These are phyloP conservation scores for Oreonectes daqikongensis DNA, from an alignment of 2,797 vertebrate genomes.

Conservation along the genomic window DNA sequence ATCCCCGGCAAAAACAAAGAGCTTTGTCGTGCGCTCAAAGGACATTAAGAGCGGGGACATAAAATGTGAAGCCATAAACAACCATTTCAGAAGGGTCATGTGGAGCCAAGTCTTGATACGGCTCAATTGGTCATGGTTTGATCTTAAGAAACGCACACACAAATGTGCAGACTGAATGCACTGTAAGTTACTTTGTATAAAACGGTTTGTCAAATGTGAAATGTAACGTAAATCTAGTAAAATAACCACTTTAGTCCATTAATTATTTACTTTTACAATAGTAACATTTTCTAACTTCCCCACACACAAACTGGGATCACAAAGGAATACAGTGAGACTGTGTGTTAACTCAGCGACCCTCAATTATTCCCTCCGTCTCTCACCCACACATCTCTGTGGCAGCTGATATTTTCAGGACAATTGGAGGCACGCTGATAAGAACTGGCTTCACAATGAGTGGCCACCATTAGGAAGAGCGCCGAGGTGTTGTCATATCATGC, in stretches of 20 bases:
- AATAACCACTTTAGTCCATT: not conserved
- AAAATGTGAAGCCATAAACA: conserved; percentile 27
- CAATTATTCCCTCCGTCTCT: conserved; percentile 55
- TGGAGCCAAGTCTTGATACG: conserved; percentile 3
- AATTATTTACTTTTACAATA: not conserved
- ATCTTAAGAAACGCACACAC: too few relatives aligned
- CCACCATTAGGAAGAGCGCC: conserved; percentile 29
- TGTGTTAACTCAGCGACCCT: conserved; percentile 43
- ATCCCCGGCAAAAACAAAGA: conserved; percentile 49
- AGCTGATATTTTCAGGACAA: conserved; percentile 57
- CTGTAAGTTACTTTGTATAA: too few relatives aligned
- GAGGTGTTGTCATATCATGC: conserved; percentile 8
- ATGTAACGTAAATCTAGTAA: not conserved
- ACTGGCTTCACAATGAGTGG: conserved; percentile 34
- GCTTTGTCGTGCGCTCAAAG: conserved; percentile 45
- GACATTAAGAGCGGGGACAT: conserved; percentile 12
- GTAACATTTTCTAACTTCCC: conserved; percentile 14
- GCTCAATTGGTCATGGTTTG: not conserved
- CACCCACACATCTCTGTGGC: conserved; percentile 48
- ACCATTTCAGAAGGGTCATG: not conserved
- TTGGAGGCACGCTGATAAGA: conserved; percentile 32
- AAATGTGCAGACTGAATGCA: too few relatives aligned
- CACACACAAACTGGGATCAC: conserved; percentile 49
- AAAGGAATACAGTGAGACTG: conserved; percentile 20
- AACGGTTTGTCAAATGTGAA: too few relatives aligned